phyloP scores from a whole-genome alignment of 1,140 invertebrate genomes.

The Mizuhopecten yessoensis region DNA sequence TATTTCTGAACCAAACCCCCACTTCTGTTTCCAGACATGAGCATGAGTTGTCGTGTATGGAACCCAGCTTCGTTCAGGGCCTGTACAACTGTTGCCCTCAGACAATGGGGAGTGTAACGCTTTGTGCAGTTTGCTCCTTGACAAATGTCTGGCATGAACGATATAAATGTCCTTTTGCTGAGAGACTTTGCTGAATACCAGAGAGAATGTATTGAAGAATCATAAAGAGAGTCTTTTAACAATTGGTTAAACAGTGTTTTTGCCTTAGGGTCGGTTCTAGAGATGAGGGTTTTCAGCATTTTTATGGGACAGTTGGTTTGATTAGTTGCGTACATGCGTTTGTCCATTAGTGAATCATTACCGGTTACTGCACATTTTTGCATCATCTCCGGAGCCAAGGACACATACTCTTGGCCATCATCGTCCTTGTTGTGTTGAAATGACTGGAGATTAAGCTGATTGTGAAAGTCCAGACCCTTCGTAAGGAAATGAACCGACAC shows the following conservation, averaged over 20 bases:
- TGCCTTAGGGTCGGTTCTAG: background rate
- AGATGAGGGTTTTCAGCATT: background rate
- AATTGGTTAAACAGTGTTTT: too few relatives aligned
- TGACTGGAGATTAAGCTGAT: background rate
- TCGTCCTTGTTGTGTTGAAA: conserved; percentile 41
- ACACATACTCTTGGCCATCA: conserved; percentile 47
- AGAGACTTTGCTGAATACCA: conserved; percentile 46
- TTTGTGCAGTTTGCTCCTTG: conserved; percentile 45
- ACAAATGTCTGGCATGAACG: conserved; percentile 50
- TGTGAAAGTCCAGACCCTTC: conserved; percentile 39
- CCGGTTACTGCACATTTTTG: conserved; percentile 51
- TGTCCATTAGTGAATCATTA: conserved; percentile 8
- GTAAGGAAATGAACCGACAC: conserved; percentile 43
- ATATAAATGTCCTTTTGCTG: conserved; percentile 27
- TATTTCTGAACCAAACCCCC: conserved; percentile 19
- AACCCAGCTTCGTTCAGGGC: conserved; percentile 49
- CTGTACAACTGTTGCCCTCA: conserved; percentile 47
- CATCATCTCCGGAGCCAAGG: conserved; percentile 45
- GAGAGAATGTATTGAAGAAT: background rate
- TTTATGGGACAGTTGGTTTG: conserved; percentile 19
- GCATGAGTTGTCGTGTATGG: conserved; percentile 40
- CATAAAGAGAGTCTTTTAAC: too few relatives aligned
- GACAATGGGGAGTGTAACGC: conserved; percentile 44
- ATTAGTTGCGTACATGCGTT: conserved; percentile 46
- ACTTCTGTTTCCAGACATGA: conserved; percentile 46